Evolutionary conservation across 2,113 vertebrate species (phyloP).

Genomic region (Zosterops hypoxanthus): DNA sequence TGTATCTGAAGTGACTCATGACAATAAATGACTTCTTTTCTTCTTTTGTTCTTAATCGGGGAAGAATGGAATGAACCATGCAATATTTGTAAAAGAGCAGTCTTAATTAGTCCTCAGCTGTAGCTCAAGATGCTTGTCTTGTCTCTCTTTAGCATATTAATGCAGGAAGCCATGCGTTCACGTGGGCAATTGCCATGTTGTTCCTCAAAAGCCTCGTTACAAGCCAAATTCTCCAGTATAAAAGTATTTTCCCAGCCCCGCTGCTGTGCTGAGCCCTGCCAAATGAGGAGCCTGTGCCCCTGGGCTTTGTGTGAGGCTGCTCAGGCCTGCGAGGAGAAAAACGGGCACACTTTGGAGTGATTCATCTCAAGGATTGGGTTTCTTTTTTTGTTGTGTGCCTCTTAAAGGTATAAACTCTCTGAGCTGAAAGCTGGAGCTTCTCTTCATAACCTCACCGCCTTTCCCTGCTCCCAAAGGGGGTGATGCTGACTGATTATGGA

Average conservation of each 20-base stretch:
- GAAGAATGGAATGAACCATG: slow-evolving; percentile 74
- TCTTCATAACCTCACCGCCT: not conserved
- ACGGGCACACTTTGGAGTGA: not conserved
- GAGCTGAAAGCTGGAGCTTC: not conserved
- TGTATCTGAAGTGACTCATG: slow-evolving; percentile 79
- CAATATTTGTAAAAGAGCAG: slow-evolving; percentile 71
- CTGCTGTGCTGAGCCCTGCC: slow-evolving; percentile 12
- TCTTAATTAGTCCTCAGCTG: slow-evolving; percentile 77
- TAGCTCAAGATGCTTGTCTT: slow-evolving; percentile 72
- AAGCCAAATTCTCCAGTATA: slow-evolving; percentile 58
- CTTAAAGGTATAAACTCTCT: not conserved
- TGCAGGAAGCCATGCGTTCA: slow-evolving; percentile 67
- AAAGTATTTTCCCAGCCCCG: slow-evolving; percentile 40
- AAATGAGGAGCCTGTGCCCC: slow-evolving; percentile 49
- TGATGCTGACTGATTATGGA: not conserved
- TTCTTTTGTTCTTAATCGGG: slow-evolving; percentile 79
- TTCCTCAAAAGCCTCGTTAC: slow-evolving; percentile 65
- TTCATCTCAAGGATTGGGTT: not conserved
- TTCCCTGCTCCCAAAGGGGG: not conserved
- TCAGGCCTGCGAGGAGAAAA: slow-evolving; percentile 28
- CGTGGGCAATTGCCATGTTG: slow-evolving; percentile 69
- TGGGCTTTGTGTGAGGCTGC: slow-evolving; percentile 42
- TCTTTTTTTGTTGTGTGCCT: not conserved
- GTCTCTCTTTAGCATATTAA: slow-evolving; percentile 74
- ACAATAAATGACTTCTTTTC: slow-evolving; percentile 77